Evolutionary conservation across 2,797 vertebrate species (phyloP), one percentile per base, ranked within the genome.

Genomic region (Anguilla marmorata): DNA sequence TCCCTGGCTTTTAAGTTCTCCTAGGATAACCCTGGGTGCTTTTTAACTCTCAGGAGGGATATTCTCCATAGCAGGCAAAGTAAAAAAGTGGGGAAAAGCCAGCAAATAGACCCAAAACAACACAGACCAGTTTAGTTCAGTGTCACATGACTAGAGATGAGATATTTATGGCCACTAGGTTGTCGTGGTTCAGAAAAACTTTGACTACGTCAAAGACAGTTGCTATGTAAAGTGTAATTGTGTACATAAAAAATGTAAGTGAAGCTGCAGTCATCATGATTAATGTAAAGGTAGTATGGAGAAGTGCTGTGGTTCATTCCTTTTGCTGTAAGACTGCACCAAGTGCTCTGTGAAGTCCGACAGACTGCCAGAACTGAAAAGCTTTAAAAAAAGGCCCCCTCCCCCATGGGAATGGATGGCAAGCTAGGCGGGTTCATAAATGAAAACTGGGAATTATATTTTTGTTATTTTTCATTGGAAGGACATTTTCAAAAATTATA

Each of bases 391-490:
- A 87, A 89, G 87, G 89, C 83, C 87, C 89, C 45, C 86, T 85
- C 83, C 88, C 76, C 84, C 80, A 37, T 85, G 86, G 63, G 79
- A 90, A 85, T 87, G 88, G 72, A 90, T 80, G 83, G 88, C 72
- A 90, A 84, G 80, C 69, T 79, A 88, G 84, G 80, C 89, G 91
- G 90, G 83, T 92, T 82, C 91, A 84, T 91, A 93, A 93, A 88
- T 92, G 89, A 93, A 90, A 91, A 95, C 92, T 93, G 94, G 94
- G 93, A 95, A 93, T 93, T 92, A 93, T 96, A 96, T 96, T 96
- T 96, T 96, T 96, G 93, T 96, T 96, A 96, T 93, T 93, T 93
- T 92, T 93, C 92, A 85, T 93, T 92, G 92, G 90, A 94, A 93
- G 93, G 90, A 94, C 92, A 90, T 96, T 95, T 96, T 96, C 95